These are phyloP conservation scores for Gisinianus flammeolus DNA, from an alignment of 2,888 invertebrate genomes.

Conservation along the genomic window DNA sequence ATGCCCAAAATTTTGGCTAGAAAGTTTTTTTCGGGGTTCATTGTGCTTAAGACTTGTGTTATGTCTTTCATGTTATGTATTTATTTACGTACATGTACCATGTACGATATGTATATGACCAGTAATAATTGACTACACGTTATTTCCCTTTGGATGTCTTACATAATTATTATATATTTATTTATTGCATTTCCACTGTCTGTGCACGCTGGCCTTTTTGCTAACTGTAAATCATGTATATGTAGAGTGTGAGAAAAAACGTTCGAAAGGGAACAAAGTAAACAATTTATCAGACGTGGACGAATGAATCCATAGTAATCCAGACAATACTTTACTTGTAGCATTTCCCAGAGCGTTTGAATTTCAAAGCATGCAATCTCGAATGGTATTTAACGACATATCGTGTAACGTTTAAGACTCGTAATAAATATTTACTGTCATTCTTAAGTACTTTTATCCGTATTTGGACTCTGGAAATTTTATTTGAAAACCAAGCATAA, in stretches of 20 bases:
- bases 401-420: background rate
- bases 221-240: background rate
- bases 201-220: background rate
- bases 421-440: constrained; percentile 36
- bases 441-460: constrained; percentile 39
- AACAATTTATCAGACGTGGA: constrained; percentile 21
- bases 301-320: constrained; percentile 7
- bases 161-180: background rate
- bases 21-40: constrained; percentile 6
- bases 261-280: background rate
- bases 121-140: background rate
- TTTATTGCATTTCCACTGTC: too few relatives aligned
- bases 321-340: background rate
- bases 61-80: too few relatives aligned
- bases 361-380: background rate
- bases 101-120: too few relatives aligned
- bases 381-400: background rate
- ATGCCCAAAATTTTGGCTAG: constrained; percentile 16
- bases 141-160: background rate
- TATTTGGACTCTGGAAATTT: constrained; percentile 20
- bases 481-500: background rate
- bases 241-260: background rate
- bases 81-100: background rate
- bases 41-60: background rate
- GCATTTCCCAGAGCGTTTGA: background rate